phyloP scores from a whole-genome alignment of 2,888 invertebrate genomes.

The Endomychus coccineus region DNA sequence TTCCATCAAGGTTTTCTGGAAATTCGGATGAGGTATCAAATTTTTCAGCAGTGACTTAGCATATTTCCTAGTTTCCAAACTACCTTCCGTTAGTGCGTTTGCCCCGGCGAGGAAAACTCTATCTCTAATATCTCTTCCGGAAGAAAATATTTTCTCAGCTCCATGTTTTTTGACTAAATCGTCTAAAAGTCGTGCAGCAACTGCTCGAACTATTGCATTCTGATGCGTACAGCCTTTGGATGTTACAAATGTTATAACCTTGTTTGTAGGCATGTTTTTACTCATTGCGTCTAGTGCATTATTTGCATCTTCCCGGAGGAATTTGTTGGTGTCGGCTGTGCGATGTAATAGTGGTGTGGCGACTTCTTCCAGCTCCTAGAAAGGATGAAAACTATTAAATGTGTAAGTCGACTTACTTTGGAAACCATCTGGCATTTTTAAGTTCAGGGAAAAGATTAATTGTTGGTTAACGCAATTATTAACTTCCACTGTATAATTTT shows the following conservation, averaged over 20 bases:
- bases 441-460: too few relatives aligned
- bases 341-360: slow-evolving; percentile 74
- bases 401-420: too few relatives aligned
- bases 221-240: slow-evolving; percentile 71
- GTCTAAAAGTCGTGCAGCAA: slow-evolving; percentile 71
- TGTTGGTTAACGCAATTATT: too few relatives aligned
- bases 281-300: slow-evolving; percentile 76
- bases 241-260: slow-evolving; percentile 59
- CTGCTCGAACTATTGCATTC: slow-evolving; percentile 79
- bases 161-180: slow-evolving; percentile 67
- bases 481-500: too few relatives aligned
- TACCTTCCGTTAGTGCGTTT: slow-evolving; percentile 77
- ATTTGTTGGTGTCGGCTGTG: slow-evolving; percentile 89
- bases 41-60: slow-evolving; percentile 71
- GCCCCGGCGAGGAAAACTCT: slow-evolving; percentile 74
- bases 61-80: slow-evolving; percentile 71
- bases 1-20: slow-evolving; percentile 68
- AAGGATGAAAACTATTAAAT: too few relatives aligned
- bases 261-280: slow-evolving; percentile 62
- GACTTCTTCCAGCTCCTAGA: slow-evolving; percentile 78
- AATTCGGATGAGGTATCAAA: slow-evolving; percentile 65
- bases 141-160: slow-evolving; percentile 60
- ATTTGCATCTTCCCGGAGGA: slow-evolving; percentile 83
- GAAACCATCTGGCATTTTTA: too few relatives aligned
- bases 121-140: slow-evolving; percentile 71